These are phyloP conservation scores for Ostrea denselamellosa DNA, from an alignment of 1,140 invertebrate genomes.

Conservation along the genomic window DNA sequence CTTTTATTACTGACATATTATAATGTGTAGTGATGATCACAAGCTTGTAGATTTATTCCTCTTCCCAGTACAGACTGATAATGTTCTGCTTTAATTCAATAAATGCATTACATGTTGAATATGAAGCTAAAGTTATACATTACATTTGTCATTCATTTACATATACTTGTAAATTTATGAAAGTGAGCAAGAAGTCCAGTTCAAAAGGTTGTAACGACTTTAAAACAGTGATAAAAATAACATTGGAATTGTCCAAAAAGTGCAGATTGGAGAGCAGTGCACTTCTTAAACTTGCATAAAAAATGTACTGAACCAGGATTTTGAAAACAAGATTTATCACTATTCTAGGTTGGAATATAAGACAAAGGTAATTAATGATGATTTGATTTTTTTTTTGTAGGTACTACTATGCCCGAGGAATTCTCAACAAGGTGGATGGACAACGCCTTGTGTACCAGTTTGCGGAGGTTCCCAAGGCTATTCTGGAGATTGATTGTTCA, in stretches of 20 bases:
- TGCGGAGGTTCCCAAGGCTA: slow-evolving; percentile 99
- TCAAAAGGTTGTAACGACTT: background rate
- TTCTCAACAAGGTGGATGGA: slow-evolving; percentile 99
- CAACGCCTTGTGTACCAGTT: slow-evolving; percentile 99
- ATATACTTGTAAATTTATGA: slow-evolving; percentile 20
- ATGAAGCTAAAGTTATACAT: background rate
- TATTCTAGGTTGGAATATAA: background rate
- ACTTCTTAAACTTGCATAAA: background rate
- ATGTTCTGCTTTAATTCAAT: slow-evolving; percentile 29
- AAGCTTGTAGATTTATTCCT: slow-evolving; percentile 18
- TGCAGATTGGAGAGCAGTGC: background rate
- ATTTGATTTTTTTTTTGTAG: slow-evolving; percentile 77
- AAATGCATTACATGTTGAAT: slow-evolving; percentile 34
- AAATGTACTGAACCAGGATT: background rate
- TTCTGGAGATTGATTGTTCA: slow-evolving; percentile 95
- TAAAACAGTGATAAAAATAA: slow-evolving; percentile 20
- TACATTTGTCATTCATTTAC: slow-evolving; percentile 15
- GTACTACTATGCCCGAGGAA: slow-evolving; percentile 99
- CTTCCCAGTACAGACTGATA: slow-evolving; percentile 13
- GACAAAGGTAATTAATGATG: slow-evolving; percentile 22
- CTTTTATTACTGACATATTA: background rate
- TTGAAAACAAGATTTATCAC: slow-evolving; percentile 9
- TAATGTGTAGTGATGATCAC: background rate
- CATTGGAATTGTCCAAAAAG: background rate
- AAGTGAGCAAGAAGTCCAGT: background rate